A percentile compares a stretch with the other conserved stretches of the same genome.
Conservation (phyloP, 2,888 invertebrate species). For the Xylota segnis region DNA sequence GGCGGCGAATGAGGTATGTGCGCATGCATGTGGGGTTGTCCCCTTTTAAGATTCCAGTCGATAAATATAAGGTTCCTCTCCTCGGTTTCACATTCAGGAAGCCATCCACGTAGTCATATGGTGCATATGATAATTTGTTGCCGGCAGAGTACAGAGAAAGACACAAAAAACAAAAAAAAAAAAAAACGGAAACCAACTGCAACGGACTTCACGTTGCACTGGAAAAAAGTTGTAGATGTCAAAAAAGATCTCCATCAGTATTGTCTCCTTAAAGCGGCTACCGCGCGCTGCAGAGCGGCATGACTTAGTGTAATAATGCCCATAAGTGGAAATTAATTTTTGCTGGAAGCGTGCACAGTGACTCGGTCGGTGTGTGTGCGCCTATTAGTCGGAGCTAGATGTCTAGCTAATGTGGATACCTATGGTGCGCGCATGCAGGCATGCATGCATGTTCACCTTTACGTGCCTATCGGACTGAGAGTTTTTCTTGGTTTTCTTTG, state of each 20-base stretch:
- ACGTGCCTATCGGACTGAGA: slow-evolving; percentile 49
- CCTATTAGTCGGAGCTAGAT: slow-evolving; percentile 60
- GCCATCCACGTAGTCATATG: slow-evolving; percentile 65
- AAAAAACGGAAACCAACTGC: slow-evolving; percentile 56
- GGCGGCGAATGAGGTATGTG: not conserved
- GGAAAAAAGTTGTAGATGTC: slow-evolving; percentile 63
- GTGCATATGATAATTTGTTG: slow-evolving; percentile 67
- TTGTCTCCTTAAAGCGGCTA: slow-evolving; percentile 60
- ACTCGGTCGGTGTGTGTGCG: slow-evolving; percentile 39
- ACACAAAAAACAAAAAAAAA: not conserved
- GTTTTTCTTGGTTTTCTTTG: not conserved
- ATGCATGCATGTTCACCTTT: slow-evolving; percentile 50
- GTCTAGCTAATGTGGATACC: slow-evolving; percentile 64
- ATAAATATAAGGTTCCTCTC: slow-evolving; percentile 58
- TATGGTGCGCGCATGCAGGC: slow-evolving; percentile 48
- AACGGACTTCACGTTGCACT: slow-evolving; percentile 50
- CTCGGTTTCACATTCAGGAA: slow-evolving; percentile 59
- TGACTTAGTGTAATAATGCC: slow-evolving; percentile 74
- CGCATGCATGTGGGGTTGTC: slow-evolving; percentile 23
- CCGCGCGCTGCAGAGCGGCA: slow-evolving; percentile 44
- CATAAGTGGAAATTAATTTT: slow-evolving; percentile 76
- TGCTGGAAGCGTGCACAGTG: slow-evolving; percentile 27
- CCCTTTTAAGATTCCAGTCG: slow-evolving; percentile 43
- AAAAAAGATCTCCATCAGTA: slow-evolving; percentile 67
- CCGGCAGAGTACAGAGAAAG: slow-evolving; percentile 49